Evolutionary conservation across 2,888 invertebrate species (phyloP), one percentile per base, ranked within the genome.

Genomic region (Globia sparganii): DNA sequence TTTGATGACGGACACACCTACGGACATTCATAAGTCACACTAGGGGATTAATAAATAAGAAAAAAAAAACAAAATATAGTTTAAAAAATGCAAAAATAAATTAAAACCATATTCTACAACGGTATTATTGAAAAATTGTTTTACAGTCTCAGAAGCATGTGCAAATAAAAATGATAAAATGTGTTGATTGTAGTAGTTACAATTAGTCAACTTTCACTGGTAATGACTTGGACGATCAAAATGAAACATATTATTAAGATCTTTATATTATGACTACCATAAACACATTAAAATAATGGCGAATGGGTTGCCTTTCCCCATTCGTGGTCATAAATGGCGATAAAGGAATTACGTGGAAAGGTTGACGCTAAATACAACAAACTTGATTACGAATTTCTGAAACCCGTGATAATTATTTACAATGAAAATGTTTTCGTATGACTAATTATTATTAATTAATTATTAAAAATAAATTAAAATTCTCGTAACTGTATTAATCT

Each of bases 261-360:
- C 6, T 58, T 65, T 1, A 25, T 58, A 6, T 18, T 31, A 66
- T 40, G 21, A 49, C 21, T 5, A 18, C 40, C 61, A 61, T 61
- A 68, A 56, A 53, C 18, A 40, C 34, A 62, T 77, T 77, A 53
- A 43, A 53, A 25, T 53, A 77, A 77, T 62, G 25, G 28, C 13
- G 5, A 61, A 77, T 34, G 53, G 18, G 43, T 34, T 13, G 13
- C 6, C 13, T 25, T 71, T 21, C n/a, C 34, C 34, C 13, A 53
- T 53, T 68, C 53, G 28, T 69, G 78, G 69, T 46, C 11, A 56
- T 78, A 62, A 69, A 37, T 15, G 43, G 28, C 15, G 43, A 31
- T 62, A 70, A 46, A 78, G 1, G n/a, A 62, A 70, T 71, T 78
- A 56, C 15, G 2, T 31, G 13, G 31, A 77, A 71, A 56, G 62